Evolutionary conservation across 1,140 invertebrate species (phyloP).

Genomic region (Ectropis grisescens): DNA sequence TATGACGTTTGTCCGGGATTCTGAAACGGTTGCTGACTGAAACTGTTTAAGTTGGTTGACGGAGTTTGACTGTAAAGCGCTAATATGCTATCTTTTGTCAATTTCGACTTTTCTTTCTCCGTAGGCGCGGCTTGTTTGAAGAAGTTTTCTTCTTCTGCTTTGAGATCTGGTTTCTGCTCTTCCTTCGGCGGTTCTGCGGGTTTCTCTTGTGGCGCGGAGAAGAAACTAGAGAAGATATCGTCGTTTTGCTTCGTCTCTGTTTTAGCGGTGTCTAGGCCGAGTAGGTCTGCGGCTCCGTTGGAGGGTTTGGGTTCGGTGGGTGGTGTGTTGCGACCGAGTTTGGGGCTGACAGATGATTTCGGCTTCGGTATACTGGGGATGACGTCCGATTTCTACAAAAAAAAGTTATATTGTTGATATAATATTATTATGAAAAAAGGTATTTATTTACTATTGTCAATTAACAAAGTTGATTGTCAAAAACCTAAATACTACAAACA

Average conservation of each 20-base stretch:
- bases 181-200: constrained; percentile 45
- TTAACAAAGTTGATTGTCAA: no score
- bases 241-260: constrained; percentile 70
- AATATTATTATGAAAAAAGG: no score
- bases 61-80: constrained; percentile 86
- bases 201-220: constrained; percentile 76
- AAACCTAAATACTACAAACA: no score
- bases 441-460: no score
- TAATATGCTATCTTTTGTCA: constrained; percentile 95
- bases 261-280: constrained; percentile 62
- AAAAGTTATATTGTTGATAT: not conserved
- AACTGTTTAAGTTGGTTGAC: constrained; percentile 39
- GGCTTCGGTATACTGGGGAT: constrained; percentile 64
- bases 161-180: constrained; percentile 65
- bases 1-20: no score
- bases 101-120: constrained; percentile 82
- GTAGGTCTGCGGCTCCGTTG: constrained; percentile 60
- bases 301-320: constrained; percentile 48
- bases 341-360: constrained; percentile 77
- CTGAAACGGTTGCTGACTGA: constrained; percentile 15
- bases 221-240: constrained; percentile 83
- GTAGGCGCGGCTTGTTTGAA: constrained; percentile 87
- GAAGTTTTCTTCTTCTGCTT: constrained; percentile 89
- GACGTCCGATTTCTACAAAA: constrained; percentile 58
- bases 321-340: constrained; percentile 73